These are phyloP conservation scores for Limenitis camilla DNA, from an alignment of 2,888 invertebrate species.

Conservation along the genomic window DNA sequence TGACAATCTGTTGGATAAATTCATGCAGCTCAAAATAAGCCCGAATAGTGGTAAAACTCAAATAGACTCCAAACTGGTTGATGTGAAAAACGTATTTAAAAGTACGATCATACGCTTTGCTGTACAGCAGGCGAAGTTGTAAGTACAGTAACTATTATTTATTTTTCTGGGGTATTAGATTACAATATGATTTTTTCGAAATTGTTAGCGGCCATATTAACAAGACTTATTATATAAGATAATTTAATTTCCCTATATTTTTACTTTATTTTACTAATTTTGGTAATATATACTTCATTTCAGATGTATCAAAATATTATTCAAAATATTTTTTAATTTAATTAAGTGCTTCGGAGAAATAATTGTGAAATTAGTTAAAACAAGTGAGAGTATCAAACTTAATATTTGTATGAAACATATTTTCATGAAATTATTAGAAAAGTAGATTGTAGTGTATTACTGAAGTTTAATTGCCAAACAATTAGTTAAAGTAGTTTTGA, in stretches of 20 bases:
- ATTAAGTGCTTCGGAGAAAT: slow-evolving; percentile 6
- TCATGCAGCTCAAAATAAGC: slow-evolving; percentile 73
- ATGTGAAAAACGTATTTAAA: slow-evolving; percentile 74
- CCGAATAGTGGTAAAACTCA: slow-evolving; percentile 39
- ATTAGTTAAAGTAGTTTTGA: no score
- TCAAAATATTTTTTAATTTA: slow-evolving; percentile 4
- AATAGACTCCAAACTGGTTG: slow-evolving; percentile 54
- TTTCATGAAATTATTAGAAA: neutral
- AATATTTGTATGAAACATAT: neutral
- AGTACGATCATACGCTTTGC: slow-evolving; percentile 76
- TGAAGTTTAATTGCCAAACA: no score
- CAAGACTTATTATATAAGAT: no score
- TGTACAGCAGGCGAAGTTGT: slow-evolving; percentile 65
- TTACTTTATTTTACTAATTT: neutral
- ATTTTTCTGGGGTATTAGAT: neutral
- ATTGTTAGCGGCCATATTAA: no score
- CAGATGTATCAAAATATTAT: slow-evolving; percentile 18
- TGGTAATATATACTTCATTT: slow-evolving; percentile 1
- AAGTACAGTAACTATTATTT: slow-evolving; percentile 30
- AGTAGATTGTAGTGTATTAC: no score
- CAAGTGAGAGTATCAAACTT: slow-evolving; percentile 18
- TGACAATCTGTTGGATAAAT: slow-evolving; percentile 72
- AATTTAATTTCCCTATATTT: neutral
- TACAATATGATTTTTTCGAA: neutral
- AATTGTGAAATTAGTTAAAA: slow-evolving; percentile 3